phyloP scores from a whole-genome alignment of 2,113 vertebrate genomes.

The Ciconia maguari region DNA sequence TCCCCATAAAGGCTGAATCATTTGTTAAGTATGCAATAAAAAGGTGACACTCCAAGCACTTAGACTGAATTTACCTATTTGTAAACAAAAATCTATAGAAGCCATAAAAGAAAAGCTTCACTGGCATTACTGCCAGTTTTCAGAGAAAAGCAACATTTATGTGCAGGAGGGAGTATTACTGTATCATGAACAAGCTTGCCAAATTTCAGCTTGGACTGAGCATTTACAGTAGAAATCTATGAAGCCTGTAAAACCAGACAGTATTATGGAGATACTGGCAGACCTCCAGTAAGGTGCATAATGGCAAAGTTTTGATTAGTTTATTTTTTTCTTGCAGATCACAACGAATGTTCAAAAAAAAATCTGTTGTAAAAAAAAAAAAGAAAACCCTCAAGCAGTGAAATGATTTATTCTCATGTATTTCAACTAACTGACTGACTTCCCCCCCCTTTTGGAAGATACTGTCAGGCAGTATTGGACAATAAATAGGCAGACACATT shows the following conservation, averaged over 20 bases:
- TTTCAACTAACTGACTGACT: background rate
- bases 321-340: background rate
- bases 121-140: background rate
- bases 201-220: conserved; percentile 4
- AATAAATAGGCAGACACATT: background rate
- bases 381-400: background rate
- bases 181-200: background rate
- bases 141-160: background rate
- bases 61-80: conserved; percentile 49
- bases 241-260: background rate
- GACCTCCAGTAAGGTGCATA: background rate
- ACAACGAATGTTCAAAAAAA: background rate
- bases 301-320: background rate
- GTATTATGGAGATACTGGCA: background rate
- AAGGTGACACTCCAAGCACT: conserved; percentile 33
- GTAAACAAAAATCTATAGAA: conserved; percentile 60
- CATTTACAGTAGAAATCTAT: conserved; percentile 11
- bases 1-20: conserved; percentile 24
- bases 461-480: background rate
- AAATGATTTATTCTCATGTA: background rate
- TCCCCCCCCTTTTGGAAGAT: background rate
- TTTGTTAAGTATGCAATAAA: conserved; percentile 57
- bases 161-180: background rate
- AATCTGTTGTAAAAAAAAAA: background rate
- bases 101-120: conserved; percentile 33